Evolutionary conservation across 2,888 invertebrate species (phyloP).

Genomic region (Meteorus cinctellus): DNA sequence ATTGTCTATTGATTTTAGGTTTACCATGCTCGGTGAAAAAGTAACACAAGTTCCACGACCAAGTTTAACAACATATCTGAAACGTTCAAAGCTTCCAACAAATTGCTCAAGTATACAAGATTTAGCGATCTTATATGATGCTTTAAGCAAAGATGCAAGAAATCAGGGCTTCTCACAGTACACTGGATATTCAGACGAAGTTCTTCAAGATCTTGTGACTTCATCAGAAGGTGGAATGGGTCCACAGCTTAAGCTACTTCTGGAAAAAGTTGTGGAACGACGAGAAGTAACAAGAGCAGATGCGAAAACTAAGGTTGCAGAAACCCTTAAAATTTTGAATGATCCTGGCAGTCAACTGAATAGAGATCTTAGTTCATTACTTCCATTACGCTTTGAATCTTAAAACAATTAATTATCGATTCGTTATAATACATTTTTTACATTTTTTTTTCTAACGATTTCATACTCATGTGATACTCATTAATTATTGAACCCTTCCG

Average conservation of each 20-base stretch:
- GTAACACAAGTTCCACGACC: constrained; percentile 67
- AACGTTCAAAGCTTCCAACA: constrained; percentile 75
- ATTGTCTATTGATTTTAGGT: constrained; percentile 52
- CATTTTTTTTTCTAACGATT: constrained; percentile 2
- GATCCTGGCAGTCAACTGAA: constrained; percentile 77
- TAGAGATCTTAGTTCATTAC: constrained; percentile 76
- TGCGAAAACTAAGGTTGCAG: constrained; percentile 76
- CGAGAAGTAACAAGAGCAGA: constrained; percentile 78
- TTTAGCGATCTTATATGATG: constrained; percentile 78
- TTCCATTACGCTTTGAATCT: constrained; percentile 74
- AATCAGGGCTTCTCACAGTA: constrained; percentile 78
- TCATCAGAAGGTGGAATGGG: constrained; percentile 77
- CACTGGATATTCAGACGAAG: constrained; percentile 78
- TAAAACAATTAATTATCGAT: constrained; percentile 41
- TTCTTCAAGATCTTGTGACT: constrained; percentile 76
- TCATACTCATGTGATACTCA: not conserved
- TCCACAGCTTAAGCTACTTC: constrained; percentile 76
- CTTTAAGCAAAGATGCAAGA: constrained; percentile 80
- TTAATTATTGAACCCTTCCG: not conserved
- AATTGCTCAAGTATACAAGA: constrained; percentile 77
- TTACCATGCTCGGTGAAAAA: constrained; percentile 66
- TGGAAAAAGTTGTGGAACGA: constrained; percentile 77
- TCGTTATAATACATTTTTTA: not conserved
- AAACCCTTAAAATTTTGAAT: constrained; percentile 76
- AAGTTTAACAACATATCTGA: constrained; percentile 67